A percentile compares a stretch with the other conserved stretches of the same genome.
Conservation (phyloP, 92 coral and sea anemone genomes). For the Blastomussa wellsi region DNA sequence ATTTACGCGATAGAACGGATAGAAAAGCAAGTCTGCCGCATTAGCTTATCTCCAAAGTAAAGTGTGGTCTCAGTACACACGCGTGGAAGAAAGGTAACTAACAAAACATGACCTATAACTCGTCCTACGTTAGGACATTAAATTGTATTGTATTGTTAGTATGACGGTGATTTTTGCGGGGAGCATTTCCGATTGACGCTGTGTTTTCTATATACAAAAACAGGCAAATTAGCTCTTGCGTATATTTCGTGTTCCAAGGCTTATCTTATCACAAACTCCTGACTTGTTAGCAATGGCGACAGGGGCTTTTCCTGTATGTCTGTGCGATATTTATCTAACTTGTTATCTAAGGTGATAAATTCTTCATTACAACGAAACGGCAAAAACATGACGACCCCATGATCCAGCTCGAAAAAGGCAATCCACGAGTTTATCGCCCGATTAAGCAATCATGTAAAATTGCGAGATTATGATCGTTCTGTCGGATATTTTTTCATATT, state of each 20-base stretch:
- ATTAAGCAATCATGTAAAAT: not conserved
- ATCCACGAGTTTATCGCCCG: not conserved
- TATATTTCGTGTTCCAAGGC: constrained; percentile 7
- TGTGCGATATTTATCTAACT: constrained; percentile 22
- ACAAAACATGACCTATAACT: too few species aligned
- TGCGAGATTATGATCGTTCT: not conserved
- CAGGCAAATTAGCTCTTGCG: not conserved
- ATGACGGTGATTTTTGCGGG: not conserved
- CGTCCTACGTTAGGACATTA: too few species aligned
- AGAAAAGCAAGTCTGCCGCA: not conserved
- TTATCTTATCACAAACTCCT: constrained; percentile 7
- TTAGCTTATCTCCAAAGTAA: not conserved
- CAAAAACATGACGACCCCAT: not conserved
- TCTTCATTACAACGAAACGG: not conserved
- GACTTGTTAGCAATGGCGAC: constrained; percentile 38
- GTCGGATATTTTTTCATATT: too few species aligned
- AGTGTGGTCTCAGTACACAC: too few species aligned
- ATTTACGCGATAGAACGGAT: not conserved
- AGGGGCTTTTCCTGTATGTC: constrained; percentile 37
- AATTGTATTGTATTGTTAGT: too few species aligned
- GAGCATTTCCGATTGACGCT: not conserved
- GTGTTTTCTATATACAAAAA: not conserved
- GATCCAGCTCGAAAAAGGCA: not conserved
- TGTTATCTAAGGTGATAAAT: constrained; percentile 1
- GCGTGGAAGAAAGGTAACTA: too few species aligned